phyloP scores from a whole-genome alignment of 2,797 vertebrate species.

The Oreortyx pictus region DNA sequence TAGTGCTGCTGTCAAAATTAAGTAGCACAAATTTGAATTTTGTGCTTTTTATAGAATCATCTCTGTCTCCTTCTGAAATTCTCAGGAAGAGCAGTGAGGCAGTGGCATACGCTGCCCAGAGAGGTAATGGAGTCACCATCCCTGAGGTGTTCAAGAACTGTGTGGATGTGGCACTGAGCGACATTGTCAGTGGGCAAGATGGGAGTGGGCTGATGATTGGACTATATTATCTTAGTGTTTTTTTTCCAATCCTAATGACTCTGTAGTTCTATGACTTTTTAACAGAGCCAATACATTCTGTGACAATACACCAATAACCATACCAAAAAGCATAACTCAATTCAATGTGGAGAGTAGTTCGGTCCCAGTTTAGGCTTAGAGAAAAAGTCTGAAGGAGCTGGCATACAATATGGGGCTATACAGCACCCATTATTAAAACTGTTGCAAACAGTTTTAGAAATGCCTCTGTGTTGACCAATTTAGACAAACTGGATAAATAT shows the following conservation, averaged over 20 bases:
- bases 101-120: no score
- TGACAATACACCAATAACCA: neutral
- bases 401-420: neutral
- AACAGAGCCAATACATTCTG: neutral
- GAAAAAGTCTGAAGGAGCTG: neutral
- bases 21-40: neutral
- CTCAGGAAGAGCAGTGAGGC: no score
- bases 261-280: neutral
- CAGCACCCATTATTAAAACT: neutral
- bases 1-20: neutral
- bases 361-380: neutral
- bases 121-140: no score
- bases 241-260: no score
- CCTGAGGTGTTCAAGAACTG: no score
- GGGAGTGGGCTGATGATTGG: no score
- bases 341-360: neutral
- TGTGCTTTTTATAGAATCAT: neutral
- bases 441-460: neutral
- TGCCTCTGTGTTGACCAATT: neutral
- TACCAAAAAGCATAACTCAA: neutral
- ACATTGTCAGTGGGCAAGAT: no score
- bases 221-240: no score
- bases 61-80: neutral
- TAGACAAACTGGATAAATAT: conserved; percentile 48
- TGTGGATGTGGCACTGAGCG: no score